A percentile compares a stretch with the other conserved stretches of the same genome.
phyloP scores from a whole-genome alignment of 2,888 invertebrate genomes.

The Hirtodrosophila alboralis region DNA sequence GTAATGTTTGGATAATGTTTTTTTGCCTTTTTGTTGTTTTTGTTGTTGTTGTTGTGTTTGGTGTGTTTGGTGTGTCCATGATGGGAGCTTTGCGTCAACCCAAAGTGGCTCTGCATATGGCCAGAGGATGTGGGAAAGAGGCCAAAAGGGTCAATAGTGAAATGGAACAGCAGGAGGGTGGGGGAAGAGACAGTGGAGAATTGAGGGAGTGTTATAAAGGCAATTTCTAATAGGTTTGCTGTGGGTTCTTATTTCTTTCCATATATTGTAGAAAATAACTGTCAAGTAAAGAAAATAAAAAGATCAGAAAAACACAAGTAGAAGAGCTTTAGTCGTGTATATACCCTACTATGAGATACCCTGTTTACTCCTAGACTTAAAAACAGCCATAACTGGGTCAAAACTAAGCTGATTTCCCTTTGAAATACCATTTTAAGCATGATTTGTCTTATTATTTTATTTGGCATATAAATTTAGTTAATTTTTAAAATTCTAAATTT shows the following conservation, averaged over 20 bases:
- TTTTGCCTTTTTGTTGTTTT: slow-evolving; percentile 15
- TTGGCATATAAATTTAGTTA: too few relatives aligned
- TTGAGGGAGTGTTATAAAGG: slow-evolving; percentile 11
- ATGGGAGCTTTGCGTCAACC: slow-evolving; percentile 66
- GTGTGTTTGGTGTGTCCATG: slow-evolving; percentile 38
- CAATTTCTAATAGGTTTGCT: slow-evolving; percentile 34
- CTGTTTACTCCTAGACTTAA: too few relatives aligned
- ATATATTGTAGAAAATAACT: slow-evolving; percentile 15
- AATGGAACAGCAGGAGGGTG: slow-evolving; percentile 30
- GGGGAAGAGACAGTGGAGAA: too few relatives aligned
- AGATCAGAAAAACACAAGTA: too few relatives aligned
- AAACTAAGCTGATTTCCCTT: too few relatives aligned
- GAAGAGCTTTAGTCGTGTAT: too few relatives aligned
- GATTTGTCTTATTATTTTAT: too few relatives aligned
- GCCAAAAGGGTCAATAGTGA: slow-evolving; percentile 57
- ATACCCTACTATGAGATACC: too few relatives aligned
- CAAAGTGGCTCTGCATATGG: slow-evolving; percentile 64
- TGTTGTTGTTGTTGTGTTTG: slow-evolving; percentile 3
- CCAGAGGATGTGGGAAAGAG: slow-evolving; percentile 58
- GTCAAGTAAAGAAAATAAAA: slow-evolving; percentile 11
- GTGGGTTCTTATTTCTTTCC: slow-evolving; percentile 14
- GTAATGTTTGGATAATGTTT: slow-evolving; percentile 53
- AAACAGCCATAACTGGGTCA: too few relatives aligned
- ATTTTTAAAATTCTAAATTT: too few relatives aligned
- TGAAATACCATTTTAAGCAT: too few relatives aligned